These are phyloP conservation scores for Tipula unca DNA, from an alignment of 2,888 invertebrate species.

Conservation along the genomic window DNA sequence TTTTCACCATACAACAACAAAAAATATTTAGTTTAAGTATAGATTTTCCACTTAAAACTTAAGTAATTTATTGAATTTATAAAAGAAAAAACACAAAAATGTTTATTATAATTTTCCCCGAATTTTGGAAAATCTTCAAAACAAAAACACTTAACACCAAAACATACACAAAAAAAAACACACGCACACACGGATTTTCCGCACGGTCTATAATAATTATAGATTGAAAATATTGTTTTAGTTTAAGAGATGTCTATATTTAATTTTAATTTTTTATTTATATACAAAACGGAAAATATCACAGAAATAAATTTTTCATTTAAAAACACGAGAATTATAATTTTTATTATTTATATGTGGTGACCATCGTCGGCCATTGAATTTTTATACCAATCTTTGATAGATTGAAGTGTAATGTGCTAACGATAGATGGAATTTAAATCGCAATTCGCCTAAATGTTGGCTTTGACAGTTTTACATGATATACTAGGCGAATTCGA, in stretches of 20 bases:
- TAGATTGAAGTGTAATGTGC: background rate
- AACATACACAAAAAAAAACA: background rate
- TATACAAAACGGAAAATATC: conserved; percentile 19
- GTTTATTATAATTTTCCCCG: background rate
- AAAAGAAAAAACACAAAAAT: background rate
- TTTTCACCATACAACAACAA: background rate
- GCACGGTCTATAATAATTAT: background rate
- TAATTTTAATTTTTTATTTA: background rate
- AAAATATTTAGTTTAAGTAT: background rate
- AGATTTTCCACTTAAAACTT: background rate
- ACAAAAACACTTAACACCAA: background rate
- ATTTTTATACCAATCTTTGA: background rate
- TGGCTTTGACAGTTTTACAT: background rate
- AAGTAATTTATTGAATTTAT: background rate
- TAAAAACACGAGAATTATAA: background rate
- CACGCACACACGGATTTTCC: background rate
- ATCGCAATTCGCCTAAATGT: background rate
- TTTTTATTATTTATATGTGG: conserved; percentile 16
- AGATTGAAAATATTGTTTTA: background rate
- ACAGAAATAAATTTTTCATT: conserved; percentile 19
- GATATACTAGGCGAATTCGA: background rate
- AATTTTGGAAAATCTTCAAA: background rate
- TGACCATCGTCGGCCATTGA: conserved; percentile 21
- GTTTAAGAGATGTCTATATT: background rate
- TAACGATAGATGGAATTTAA: background rate